Percentiles rank a stretch among this genome's conserved stretches.
Evolutionary conservation across 2,888 invertebrate genomes (phyloP).

Genomic region (Myopa tessellatipennis): DNA sequence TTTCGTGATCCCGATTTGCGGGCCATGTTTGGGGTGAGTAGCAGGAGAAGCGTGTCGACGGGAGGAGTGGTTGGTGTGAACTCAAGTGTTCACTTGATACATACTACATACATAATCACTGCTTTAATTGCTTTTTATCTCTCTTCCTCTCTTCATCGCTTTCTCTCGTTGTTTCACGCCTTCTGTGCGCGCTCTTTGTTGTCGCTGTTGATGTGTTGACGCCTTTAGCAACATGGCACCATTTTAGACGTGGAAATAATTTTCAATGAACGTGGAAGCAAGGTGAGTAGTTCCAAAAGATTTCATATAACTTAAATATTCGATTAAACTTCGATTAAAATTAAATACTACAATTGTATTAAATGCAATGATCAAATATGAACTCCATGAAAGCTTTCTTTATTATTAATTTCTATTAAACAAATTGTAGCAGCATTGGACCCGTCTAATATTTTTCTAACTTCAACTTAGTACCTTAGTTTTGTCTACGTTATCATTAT

Average conservation of each 20-base stretch:
- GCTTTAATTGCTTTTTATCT: constrained; percentile 20
- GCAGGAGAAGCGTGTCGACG: constrained; percentile 4
- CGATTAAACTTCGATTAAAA: too few species aligned
- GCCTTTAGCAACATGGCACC: constrained; percentile 91
- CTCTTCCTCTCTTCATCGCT: constrained; percentile 17
- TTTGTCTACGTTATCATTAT: too few species aligned
- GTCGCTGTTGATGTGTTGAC: constrained; percentile 40
- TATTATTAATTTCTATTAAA: too few species aligned
- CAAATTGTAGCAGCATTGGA: too few species aligned
- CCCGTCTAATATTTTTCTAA: too few species aligned
- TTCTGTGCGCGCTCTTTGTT: not conserved
- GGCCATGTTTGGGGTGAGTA: constrained; percentile 97
- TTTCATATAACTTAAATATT: too few species aligned
- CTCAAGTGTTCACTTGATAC: constrained; percentile 17
- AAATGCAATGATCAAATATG: too few species aligned
- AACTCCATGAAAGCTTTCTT: too few species aligned
- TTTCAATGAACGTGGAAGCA: constrained; percentile 99
- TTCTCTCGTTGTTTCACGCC: constrained; percentile 44
- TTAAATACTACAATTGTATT: too few species aligned
- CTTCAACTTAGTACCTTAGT: too few species aligned
- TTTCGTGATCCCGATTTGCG: constrained; percentile 98
- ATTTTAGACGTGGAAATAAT: constrained; percentile 99
- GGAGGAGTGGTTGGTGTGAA: too few species aligned
- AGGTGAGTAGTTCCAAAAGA: constrained; percentile 80
- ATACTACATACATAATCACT: constrained; percentile 7